Conservation (phyloP, 2,113 vertebrate species). For the Pterocles gutturalis region DNA sequence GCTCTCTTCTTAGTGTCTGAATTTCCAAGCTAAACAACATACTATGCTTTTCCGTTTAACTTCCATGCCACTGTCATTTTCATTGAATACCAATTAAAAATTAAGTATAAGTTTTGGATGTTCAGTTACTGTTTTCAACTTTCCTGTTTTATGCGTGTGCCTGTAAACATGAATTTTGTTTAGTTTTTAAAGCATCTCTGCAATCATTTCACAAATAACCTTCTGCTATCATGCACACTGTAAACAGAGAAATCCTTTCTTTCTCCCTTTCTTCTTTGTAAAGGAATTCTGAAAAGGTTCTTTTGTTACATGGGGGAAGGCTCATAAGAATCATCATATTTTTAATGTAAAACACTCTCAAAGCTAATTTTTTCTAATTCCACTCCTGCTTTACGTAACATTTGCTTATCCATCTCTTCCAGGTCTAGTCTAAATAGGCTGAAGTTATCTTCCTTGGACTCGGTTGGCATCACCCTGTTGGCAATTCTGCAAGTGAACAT, state of each 20-base stretch:
- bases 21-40: background rate
- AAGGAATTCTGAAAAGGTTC: background rate
- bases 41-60: background rate
- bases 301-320: background rate
- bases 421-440: background rate
- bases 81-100: background rate
- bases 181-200: background rate
- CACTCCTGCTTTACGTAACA: background rate
- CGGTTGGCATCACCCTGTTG: background rate
- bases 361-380: background rate
- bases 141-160: background rate
- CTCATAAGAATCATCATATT: background rate
- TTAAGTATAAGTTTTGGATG: background rate
- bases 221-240: background rate
- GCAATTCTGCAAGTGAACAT: background rate
- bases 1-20: background rate
- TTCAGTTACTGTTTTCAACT: background rate
- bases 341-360: background rate
- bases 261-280: background rate
- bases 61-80: background rate
- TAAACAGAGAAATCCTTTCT: background rate
- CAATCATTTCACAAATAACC: background rate
- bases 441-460: background rate
- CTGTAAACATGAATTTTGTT: background rate
- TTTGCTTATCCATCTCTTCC: background rate